Conservation (phyloP, 2,113 vertebrate species). For the Sceloporus tristichus region DNA sequence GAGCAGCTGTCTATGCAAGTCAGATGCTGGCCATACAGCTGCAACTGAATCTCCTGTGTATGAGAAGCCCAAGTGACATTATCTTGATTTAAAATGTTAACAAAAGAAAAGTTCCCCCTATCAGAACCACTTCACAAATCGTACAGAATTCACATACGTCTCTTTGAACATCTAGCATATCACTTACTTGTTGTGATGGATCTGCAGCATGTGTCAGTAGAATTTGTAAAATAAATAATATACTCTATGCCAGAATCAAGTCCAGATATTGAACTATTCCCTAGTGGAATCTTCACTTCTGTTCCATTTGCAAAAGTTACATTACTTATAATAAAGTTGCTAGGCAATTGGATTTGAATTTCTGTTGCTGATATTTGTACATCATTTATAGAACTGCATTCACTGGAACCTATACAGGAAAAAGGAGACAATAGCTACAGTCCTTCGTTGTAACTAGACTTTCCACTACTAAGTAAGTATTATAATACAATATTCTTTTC, state of each 20-base stretch:
- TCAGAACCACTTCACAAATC: not conserved
- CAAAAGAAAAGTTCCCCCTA: not conserved
- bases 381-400: slow-evolving; percentile 27
- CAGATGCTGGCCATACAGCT: too few species aligned
- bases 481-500: not conserved
- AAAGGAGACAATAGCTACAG: not conserved
- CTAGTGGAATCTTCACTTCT: accelerated
- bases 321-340: slow-evolving; percentile 5
- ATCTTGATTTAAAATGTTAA: not conserved
- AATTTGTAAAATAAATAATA: not conserved
- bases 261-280: accelerated
- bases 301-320: not conserved
- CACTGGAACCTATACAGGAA: slow-evolving; percentile 47
- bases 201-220: slow-evolving; percentile 4
- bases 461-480: not conserved
- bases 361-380: slow-evolving; percentile 6
- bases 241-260: slow-evolving; percentile 12
- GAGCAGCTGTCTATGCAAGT: too few species aligned
- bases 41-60: not conserved
- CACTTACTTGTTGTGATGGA: not conserved
- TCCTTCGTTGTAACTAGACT: not conserved
- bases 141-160: not conserved
- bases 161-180: not conserved
- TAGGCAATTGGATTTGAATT: not conserved
- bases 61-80: not conserved